Evolutionary conservation across 1,140 invertebrate genomes (phyloP).

Genomic region (Bacillus rossius): DNA sequence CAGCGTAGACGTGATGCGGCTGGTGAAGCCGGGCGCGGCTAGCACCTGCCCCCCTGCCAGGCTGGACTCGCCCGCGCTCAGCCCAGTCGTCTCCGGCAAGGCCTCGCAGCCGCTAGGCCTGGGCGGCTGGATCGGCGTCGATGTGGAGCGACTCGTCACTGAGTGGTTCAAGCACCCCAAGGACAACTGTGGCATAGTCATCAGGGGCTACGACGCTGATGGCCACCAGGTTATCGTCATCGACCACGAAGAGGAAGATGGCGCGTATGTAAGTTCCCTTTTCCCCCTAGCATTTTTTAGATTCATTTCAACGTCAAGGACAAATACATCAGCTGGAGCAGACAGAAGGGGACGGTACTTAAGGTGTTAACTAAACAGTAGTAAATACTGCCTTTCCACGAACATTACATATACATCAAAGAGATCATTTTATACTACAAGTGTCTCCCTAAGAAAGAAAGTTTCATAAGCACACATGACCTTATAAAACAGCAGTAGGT

Average conservation of each 20-base stretch:
- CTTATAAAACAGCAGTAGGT: too few relatives aligned
- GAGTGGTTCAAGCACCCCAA: constrained; percentile 67
- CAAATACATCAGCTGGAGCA: too few relatives aligned
- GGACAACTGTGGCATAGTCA: constrained; percentile 65
- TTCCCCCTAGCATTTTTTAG: too few relatives aligned
- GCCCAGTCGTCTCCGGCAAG: constrained; percentile 14
- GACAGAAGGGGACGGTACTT: too few relatives aligned
- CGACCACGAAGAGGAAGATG: constrained; percentile 39
- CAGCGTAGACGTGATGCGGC: too few relatives aligned
- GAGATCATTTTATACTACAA: too few relatives aligned
- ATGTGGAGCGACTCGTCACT: constrained; percentile 66
- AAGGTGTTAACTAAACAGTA: too few relatives aligned
- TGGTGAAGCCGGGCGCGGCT: neutral
- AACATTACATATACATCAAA: too few relatives aligned
- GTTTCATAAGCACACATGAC: too few relatives aligned
- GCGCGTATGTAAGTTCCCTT: constrained; percentile 14
- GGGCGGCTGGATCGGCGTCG: constrained; percentile 67
- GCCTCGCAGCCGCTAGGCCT: constrained; percentile 38
- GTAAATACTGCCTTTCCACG: too few relatives aligned
- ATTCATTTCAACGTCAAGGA: too few relatives aligned
- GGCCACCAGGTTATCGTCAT: constrained; percentile 38
- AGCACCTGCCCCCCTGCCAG: neutral
- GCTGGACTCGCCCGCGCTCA: neutral
- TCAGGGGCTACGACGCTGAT: constrained; percentile 53
- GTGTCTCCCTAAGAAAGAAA: too few relatives aligned